A percentile compares a stretch with the other conserved stretches of the same genome.
Evolutionary conservation across 2,113 vertebrate genomes (phyloP).

Genomic region (Phylloscopus whistleri): DNA sequence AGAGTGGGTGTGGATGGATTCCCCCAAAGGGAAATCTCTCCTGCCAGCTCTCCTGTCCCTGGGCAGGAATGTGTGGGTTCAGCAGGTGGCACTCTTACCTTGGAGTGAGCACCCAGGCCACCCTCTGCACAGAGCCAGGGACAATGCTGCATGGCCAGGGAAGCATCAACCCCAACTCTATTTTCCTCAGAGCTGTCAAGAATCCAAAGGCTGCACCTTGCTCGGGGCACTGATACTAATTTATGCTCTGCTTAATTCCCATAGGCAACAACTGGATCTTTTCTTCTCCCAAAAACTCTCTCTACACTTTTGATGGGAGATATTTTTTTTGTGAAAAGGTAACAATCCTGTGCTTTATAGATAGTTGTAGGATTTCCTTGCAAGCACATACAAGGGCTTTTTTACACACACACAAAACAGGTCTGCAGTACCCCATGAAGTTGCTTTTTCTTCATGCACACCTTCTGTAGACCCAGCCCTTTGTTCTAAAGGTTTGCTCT

Average conservation of each 20-base stretch:
- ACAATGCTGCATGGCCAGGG: background rate
- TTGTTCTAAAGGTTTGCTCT: background rate
- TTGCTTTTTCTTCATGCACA: background rate
- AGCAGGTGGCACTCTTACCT: conserved; percentile 38
- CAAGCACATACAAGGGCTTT: background rate
- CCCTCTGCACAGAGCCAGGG: background rate
- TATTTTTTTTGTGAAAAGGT: background rate
- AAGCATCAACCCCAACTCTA: background rate
- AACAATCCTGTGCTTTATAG: background rate
- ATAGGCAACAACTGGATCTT: background rate
- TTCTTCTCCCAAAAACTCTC: background rate
- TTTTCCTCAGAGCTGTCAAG: background rate
- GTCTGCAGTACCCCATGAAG: background rate
- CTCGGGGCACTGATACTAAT: background rate
- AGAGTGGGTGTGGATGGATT: background rate
- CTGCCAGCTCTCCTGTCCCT: background rate
- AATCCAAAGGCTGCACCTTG: background rate
- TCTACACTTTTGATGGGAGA: background rate
- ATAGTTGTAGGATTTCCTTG: fast-evolving
- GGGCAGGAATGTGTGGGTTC: background rate
- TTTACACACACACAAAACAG: background rate
- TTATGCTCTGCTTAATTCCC: background rate
- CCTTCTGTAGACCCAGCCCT: background rate
- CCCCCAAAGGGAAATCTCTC: background rate
- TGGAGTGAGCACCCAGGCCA: background rate